Base-by-base conservation (phyloP, 2,888 invertebrate genomes). In the Patella pellucida region DNA sequence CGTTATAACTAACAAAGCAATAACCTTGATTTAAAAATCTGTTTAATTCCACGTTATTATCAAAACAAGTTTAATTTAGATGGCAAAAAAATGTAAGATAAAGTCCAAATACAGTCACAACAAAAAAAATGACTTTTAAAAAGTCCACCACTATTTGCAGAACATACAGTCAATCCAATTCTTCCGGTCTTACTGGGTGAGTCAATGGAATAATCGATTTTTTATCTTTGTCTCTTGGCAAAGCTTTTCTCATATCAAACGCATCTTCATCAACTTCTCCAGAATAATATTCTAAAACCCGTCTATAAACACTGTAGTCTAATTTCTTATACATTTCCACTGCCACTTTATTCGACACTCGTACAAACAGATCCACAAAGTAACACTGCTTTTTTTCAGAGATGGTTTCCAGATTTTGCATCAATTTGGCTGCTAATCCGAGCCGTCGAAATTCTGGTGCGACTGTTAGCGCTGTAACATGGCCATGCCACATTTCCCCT, bases 161-260 rank as follows among this genome's bases (percentile, higher is more conserved):
- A 41, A 41, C 41, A 41, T 41, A 85, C 79, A 78, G 86, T 90
- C 87, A 90, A 82, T 98, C 97, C 81, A 98, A 95, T 90, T 98
- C 98, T 92, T 98, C 98, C 71, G 97, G 96, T 86, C 96, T 93
- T 62, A 99, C 98, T 80, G 99, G 99, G 93, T 98, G 97, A 73
- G 94, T 93, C 85, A 98, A 92, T 51, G 99, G 98, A 91, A 99
- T 94, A 73, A 99, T 95, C 15, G 98, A 98, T 89, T 96, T 96
- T 90, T 96, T 96, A 83, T 95, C 94, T 1, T 95, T 93, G 92
- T 99, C 99, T 91, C 96, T 93, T 4, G 98, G 96, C 84, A 98
- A 93, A 7, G 99, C 98, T 93, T 99, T 99, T 86, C 99, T 93
- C 99, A 99, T 99, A 93, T 99, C 99, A 93, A 95, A 99, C 76